A percentile compares a stretch with the other conserved stretches of the same genome.
These are phyloP conservation scores for Premnoplex brunnescens DNA, from an alignment of 2,797 vertebrate genomes.

Conservation along the genomic window DNA sequence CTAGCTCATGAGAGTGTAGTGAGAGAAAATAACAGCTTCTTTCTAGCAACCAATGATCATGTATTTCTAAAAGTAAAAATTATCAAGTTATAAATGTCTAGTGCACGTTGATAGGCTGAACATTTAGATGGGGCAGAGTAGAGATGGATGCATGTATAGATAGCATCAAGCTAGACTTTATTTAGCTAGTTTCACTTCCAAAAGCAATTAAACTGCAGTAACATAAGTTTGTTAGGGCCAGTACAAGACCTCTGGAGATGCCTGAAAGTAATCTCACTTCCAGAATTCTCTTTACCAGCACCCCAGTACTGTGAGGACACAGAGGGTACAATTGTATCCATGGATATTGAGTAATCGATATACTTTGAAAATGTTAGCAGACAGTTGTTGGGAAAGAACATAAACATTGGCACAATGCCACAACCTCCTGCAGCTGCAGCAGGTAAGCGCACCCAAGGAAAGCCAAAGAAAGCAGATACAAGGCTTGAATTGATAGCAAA, in stretches of 20 bases:
- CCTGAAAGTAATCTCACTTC: neutral
- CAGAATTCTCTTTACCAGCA: neutral
- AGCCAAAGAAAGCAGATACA: neutral
- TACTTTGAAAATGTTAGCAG: neutral
- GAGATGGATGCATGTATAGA: neutral
- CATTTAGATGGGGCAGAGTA: neutral
- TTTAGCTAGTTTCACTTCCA: neutral
- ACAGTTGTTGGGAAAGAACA: neutral
- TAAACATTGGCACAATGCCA: neutral
- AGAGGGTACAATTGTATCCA: neutral
- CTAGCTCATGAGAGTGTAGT: neutral
- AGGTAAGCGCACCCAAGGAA: neutral
- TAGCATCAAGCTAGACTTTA: neutral
- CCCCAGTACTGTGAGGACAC: neutral
- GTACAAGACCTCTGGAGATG: neutral
- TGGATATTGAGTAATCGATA: neutral
- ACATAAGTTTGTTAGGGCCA: neutral
- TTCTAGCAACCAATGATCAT: neutral
- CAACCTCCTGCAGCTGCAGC: neutral
- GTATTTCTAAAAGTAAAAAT: neutral
- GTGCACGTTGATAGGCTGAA: neutral
- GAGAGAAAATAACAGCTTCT: neutral
- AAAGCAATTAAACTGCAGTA: neutral
- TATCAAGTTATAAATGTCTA: neutral
- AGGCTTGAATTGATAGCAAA: neutral